phyloP scores from a whole-genome alignment of 2,888 invertebrate genomes.

The Ophion ellenae region DNA sequence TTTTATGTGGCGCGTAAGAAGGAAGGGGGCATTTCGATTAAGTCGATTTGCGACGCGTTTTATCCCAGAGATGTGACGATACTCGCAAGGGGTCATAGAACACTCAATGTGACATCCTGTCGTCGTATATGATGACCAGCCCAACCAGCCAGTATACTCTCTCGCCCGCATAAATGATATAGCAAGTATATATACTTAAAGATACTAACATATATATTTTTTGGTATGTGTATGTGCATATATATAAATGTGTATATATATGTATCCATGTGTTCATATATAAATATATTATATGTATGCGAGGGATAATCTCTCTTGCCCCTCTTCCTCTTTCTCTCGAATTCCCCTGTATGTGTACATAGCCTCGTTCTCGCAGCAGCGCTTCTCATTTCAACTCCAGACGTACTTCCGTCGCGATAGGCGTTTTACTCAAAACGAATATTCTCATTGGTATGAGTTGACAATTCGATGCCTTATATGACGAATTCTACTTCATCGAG shows the following conservation, averaged over 20 bases:
- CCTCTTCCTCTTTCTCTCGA: slow-evolving; percentile 12
- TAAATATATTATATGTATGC: slow-evolving; percentile 29
- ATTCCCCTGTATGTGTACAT: slow-evolving; percentile 26
- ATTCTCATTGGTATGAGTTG: too few species aligned
- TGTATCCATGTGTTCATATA: slow-evolving; percentile 21
- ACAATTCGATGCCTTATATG: too few species aligned
- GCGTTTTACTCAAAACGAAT: not conserved
- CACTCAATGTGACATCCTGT: slow-evolving; percentile 82
- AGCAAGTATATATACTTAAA: slow-evolving; percentile 33
- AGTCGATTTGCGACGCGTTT: slow-evolving; percentile 73
- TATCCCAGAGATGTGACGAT: slow-evolving; percentile 71
- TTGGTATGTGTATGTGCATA: not conserved
- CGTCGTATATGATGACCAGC: slow-evolving; percentile 76
- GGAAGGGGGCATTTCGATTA: slow-evolving; percentile 77
- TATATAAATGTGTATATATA: not conserved
- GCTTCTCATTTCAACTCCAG: slow-evolving; percentile 49
- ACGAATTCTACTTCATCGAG: too few species aligned
- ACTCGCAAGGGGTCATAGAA: slow-evolving; percentile 77
- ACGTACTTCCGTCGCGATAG: not conserved
- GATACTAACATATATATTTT: not conserved
- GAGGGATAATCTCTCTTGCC: slow-evolving; percentile 22
- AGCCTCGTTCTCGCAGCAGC: slow-evolving; percentile 48
- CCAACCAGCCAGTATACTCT: slow-evolving; percentile 72
- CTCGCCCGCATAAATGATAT: slow-evolving; percentile 23
- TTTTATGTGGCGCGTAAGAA: slow-evolving; percentile 15